Evolutionary conservation across 2,888 invertebrate genomes (phyloP), one percentile per base, ranked within the genome.

Genomic region (Schrankia costaestrigalis): DNA sequence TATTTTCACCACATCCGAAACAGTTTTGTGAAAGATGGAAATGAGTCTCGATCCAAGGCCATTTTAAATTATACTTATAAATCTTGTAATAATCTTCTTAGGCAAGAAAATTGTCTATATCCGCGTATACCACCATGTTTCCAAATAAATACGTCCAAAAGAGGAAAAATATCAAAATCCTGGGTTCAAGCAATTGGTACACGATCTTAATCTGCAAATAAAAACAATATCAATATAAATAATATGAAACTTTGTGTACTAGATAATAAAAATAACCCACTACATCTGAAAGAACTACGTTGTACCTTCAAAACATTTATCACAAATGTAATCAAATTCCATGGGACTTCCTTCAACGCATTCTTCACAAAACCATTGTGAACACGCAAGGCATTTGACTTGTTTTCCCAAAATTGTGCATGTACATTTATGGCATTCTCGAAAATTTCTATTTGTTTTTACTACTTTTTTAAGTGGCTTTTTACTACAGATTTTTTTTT

Each of bases 351-450:
- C 32, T 7, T 21, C 26, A 8, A 21, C 21, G 26, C 32, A 26
- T 26, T 26, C 21, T 32, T 32, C 32, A 9, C 26, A 26, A 15
- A 14, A 32, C 18, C 19, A 26, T 9, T 15, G 26, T 28, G 10
- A 15, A 11, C 11, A 26, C 19, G 11, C 15, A 10, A 39, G n/a
- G 19, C 21, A 32, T 32, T 32, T 32, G 14, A 18, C 32, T 26
- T 26, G 9, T 21, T 14, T 19, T 11, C 19, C 14, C 11, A 13
- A 19, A 26, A 22, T 22, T 2, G 9, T 10, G 9, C 8, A 18
- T 11, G 19, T 21, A 14, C 26, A 32, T 32, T 32, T 32, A 11
- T 32, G 26, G 11, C 26, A 32, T 21, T 21, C 26, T n/a, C 11
- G 30, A 22, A 26, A 10, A 14, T 21, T 22, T 7, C n/a, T 13